Conservation (phyloP, 2,888 invertebrate species). For the Nemapogon koenigi region DNA sequence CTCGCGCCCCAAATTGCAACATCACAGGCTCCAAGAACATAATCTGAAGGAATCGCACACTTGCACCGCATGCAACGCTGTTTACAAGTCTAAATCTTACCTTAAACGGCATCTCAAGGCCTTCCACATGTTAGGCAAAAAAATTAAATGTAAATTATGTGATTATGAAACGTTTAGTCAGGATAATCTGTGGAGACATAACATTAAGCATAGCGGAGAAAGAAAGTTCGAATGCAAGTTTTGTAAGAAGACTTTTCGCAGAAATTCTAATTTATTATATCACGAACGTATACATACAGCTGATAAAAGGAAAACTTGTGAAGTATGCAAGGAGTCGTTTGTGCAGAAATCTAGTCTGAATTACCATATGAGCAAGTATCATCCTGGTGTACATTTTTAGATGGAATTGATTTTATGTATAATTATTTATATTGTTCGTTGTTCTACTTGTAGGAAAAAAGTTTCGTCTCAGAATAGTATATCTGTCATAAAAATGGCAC, state of each 20-base stretch:
- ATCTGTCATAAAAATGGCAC: too few species aligned
- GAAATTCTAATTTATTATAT: conserved; percentile 15
- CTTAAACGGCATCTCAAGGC: not conserved
- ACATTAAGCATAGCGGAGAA: not conserved
- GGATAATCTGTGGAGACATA: not conserved
- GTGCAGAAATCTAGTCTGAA: conserved; percentile 42
- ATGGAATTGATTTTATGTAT: too few species aligned
- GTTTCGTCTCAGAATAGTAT: too few species aligned
- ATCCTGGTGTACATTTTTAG: too few species aligned
- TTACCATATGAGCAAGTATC: conserved; percentile 36
- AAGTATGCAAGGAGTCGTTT: conserved; percentile 39
- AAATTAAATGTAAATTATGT: not conserved
- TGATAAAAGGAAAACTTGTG: conserved; percentile 39
- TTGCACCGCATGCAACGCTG: not conserved
- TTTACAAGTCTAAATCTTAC: not conserved
- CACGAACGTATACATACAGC: conserved; percentile 36
- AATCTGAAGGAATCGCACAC: not conserved
- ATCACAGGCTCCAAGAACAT: not conserved
- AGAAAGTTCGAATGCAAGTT: conserved; percentile 15
- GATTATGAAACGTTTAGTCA: not conserved
- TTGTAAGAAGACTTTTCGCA: conserved; percentile 30
- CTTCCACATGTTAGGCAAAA: not conserved
- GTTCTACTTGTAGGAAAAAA: too few species aligned
- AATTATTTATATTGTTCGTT: too few species aligned
- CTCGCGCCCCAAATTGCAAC: not conserved